Evolutionary conservation across 2,113 vertebrate species (phyloP), one percentile per base, ranked within the genome.

Genomic region (Nasalis larvatus): DNA sequence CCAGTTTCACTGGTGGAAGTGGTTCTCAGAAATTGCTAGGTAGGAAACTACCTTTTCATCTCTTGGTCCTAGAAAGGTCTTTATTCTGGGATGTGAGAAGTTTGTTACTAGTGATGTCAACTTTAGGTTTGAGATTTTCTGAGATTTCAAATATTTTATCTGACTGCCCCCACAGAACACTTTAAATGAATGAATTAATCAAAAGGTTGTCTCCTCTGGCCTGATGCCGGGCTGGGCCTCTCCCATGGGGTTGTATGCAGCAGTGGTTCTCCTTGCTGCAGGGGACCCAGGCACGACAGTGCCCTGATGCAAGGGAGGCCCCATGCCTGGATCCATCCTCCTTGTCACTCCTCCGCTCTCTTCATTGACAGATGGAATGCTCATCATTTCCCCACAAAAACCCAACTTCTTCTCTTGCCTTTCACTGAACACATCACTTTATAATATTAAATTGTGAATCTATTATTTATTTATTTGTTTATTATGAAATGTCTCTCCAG

Each of bases 261-360:
- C 16, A 35, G 14, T 16, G 3, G 12, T 23, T 25, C 17, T 58
- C 5, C 63, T 37, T 9, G 2, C 47, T 5, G 52, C 2, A 21
- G 58, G 10, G 25, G 60, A 27, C 13, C n/a, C 2, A 0, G 60
- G 30, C 12, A 7, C 0, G 8, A 21, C 3, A 16, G 27, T 14
- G 40, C 14, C 7, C n/a, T 21, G 52, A 7, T 1, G 10, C 1
- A 0, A 20, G 17, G 68, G 35, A 4, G 35, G 9, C 8, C 27
- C 30, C 18, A 10, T 32, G n/a, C 32, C 47, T 17, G 1, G 35
- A 18, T 37, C 2, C 66, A 1, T 56, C 37, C 8, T 86, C 18
- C 18, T 63, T 8, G 12, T 13, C 11, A 6, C 1, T 0, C 9
- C 60, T 11, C 32, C 0, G 2, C 30, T 21, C 14, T 80, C 56